Evolutionary conservation across 2,888 invertebrate species (phyloP).

Genomic region (Galerucella nymphaeae): DNA sequence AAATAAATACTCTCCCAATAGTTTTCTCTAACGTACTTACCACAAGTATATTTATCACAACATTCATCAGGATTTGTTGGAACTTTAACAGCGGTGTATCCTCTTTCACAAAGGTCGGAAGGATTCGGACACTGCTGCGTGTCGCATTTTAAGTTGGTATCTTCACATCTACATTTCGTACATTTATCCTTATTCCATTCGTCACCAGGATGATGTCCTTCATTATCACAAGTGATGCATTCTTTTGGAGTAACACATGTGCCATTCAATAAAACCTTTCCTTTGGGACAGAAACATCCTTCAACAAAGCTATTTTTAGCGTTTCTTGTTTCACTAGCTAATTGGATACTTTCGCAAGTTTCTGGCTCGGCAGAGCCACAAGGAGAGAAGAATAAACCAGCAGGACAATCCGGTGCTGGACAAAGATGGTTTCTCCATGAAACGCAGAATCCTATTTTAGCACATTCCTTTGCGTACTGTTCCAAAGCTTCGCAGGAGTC

Average conservation of each 20-base stretch:
- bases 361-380: slow-evolving; percentile 73
- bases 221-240: slow-evolving; percentile 81
- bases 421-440: slow-evolving; percentile 78
- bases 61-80: slow-evolving; percentile 71
- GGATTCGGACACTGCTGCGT: slow-evolving; percentile 69
- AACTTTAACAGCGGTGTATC: slow-evolving; percentile 68
- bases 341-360: slow-evolving; percentile 70
- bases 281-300: slow-evolving; percentile 87
- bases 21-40: slow-evolving; percentile 61
- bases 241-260: slow-evolving; percentile 76
- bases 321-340: slow-evolving; percentile 39
- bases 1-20: too few species aligned
- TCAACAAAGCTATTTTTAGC: slow-evolving; percentile 67
- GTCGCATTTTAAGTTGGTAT: slow-evolving; percentile 73
- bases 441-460: slow-evolving; percentile 76
- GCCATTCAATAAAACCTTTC: slow-evolving; percentile 76
- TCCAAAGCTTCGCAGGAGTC: slow-evolving; percentile 75
- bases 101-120: slow-evolving; percentile 72
- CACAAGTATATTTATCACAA: slow-evolving; percentile 77
- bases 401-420: slow-evolving; percentile 71
- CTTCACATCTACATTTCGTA: slow-evolving; percentile 77
- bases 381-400: slow-evolving; percentile 66
- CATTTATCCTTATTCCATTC: slow-evolving; percentile 78
- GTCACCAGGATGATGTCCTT: slow-evolving; percentile 76
- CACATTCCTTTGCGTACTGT: slow-evolving; percentile 80